Percentiles rank a stretch among this genome's conserved stretches.
Conservation (phyloP, 2,888 invertebrate species). For the Drosophila merina region DNA sequence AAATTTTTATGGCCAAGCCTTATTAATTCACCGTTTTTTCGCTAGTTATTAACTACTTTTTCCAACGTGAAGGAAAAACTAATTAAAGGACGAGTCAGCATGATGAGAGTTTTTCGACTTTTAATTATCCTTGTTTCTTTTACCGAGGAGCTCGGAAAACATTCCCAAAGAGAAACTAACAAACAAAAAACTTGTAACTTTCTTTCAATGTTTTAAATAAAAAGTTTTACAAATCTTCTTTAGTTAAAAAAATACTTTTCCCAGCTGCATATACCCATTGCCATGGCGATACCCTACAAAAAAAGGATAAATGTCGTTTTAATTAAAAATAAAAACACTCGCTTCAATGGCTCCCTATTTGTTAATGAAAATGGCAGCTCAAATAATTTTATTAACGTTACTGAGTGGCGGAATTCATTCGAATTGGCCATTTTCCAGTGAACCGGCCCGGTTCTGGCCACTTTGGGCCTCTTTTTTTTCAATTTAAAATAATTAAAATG, state of each 20-base stretch:
- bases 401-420: slow-evolving; percentile 20
- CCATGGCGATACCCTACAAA: neutral
- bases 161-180: neutral
- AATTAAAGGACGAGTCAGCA: slow-evolving; percentile 26
- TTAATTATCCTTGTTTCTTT: slow-evolving; percentile 27
- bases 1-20: slow-evolving; percentile 40
- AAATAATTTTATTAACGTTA: slow-evolving; percentile 49
- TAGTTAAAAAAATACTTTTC: neutral
- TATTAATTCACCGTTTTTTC: slow-evolving; percentile 51
- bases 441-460: neutral
- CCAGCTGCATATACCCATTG: neutral
- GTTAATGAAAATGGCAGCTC: slow-evolving; percentile 39
- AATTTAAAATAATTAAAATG: slow-evolving; percentile 72
- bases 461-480: slow-evolving; percentile 21
- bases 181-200: neutral
- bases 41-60: slow-evolving; percentile 32
- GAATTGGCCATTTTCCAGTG: slow-evolving; percentile 22
- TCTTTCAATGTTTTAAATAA: neutral
- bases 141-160: slow-evolving; percentile 1
- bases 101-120: slow-evolving; percentile 28
- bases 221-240: neutral
- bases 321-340: slow-evolving; percentile 33
- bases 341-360: slow-evolving; percentile 35
- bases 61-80: neutral
- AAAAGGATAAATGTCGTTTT: slow-evolving; percentile 24